Evolutionary conservation across 2,113 vertebrate genomes (phyloP).

Genomic region (Antidorcas marsupialis): DNA sequence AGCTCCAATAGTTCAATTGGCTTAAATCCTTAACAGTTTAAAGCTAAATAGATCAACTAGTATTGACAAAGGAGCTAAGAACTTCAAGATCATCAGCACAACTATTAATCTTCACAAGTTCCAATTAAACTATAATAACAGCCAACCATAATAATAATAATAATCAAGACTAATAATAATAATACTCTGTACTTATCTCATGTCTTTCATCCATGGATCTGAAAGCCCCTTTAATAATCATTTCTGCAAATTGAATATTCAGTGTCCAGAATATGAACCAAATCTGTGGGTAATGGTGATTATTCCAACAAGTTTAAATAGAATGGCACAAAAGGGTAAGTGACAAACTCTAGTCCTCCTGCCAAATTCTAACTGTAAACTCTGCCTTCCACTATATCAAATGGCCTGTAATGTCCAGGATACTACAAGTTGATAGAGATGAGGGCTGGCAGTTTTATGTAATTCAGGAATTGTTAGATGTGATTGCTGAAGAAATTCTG

Average conservation of each 20-base stretch:
- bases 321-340: slow-evolving; percentile 21
- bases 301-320: slow-evolving; percentile 47
- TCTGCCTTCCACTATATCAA: slow-evolving; percentile 37
- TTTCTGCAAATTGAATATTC: slow-evolving; percentile 1
- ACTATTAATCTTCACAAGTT: slow-evolving; percentile 62
- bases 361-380: slow-evolving; percentile 57
- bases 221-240: slow-evolving; percentile 16
- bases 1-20: slow-evolving; percentile 72
- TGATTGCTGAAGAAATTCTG: slow-evolving; percentile 42
- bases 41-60: slow-evolving; percentile 65
- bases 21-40: slow-evolving; percentile 72
- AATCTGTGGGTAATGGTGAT: slow-evolving; percentile 26
- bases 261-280: slow-evolving; percentile 15
- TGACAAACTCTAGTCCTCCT: neutral
- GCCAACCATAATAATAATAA: slow-evolving; percentile 40
- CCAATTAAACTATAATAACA: slow-evolving; percentile 66
- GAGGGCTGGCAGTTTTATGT: neutral
- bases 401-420: slow-evolving; percentile 43
- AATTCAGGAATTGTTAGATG: slow-evolving; percentile 20
- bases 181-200: slow-evolving; percentile 42
- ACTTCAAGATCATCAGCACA: slow-evolving; percentile 48
- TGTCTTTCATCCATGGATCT: slow-evolving; percentile 56
- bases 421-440: slow-evolving; percentile 41
- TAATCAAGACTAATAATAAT: slow-evolving; percentile 50
- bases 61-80: slow-evolving; percentile 60